phyloP scores from a whole-genome alignment of 2,888 invertebrate genomes.

The Hirtodrosophila confusa region DNA sequence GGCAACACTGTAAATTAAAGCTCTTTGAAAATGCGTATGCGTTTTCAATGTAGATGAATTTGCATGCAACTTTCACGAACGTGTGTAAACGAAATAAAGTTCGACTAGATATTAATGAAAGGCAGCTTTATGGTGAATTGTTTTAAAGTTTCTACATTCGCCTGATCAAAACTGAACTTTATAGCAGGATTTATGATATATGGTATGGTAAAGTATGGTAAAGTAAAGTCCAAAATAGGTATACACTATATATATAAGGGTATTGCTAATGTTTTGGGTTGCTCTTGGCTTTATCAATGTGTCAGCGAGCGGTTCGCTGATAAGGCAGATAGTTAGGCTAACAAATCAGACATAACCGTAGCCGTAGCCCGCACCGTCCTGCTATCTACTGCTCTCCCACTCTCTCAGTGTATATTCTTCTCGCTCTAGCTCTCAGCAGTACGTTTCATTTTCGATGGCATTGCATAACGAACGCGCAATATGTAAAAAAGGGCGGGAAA shows the following conservation, averaged over 20 bases:
- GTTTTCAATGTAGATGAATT: too few relatives aligned
- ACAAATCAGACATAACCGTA: slow-evolving; percentile 53
- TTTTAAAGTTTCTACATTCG: too few relatives aligned
- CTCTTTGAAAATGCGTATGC: too few relatives aligned
- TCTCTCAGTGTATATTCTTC: slow-evolving; percentile 1
- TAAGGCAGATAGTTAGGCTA: slow-evolving; percentile 72
- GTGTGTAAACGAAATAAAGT: too few relatives aligned
- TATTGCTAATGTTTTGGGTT: slow-evolving; percentile 36
- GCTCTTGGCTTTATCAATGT: slow-evolving; percentile 69
- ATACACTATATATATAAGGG: slow-evolving; percentile 18
- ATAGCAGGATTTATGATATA: too few relatives aligned
- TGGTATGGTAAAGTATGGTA: background rate
- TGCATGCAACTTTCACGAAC: too few relatives aligned
- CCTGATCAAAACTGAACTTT: too few relatives aligned
- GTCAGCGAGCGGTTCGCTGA: slow-evolving; percentile 62
- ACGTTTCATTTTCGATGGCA: slow-evolving; percentile 41
- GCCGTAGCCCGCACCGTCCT: slow-evolving; percentile 19
- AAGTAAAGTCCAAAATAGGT: background rate
- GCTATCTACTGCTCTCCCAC: slow-evolving; percentile 5
- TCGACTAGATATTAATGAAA: too few relatives aligned
- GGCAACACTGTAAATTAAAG: too few relatives aligned
- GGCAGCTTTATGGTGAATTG: too few relatives aligned
- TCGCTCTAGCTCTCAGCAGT: background rate
- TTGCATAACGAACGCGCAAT: slow-evolving; percentile 64
- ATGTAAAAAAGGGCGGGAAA: slow-evolving; percentile 73